phyloP scores from a whole-genome alignment of 2,888 invertebrate genomes.

The Lomographa bimaculata region DNA sequence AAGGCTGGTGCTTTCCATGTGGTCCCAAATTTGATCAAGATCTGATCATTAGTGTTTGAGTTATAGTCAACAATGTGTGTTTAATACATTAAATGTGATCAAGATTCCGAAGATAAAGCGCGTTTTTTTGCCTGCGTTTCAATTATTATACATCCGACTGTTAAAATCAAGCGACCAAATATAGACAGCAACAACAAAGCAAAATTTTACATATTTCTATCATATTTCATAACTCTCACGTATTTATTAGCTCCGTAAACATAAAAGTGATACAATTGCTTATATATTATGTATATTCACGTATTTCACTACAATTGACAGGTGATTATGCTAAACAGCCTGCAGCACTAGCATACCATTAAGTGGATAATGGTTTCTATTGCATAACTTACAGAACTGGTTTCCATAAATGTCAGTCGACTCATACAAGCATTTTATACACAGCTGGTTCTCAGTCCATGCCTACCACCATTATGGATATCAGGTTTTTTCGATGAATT shows the following conservation, averaged over 20 bases:
- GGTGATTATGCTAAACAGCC: constrained; percentile 66
- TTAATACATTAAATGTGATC: no score
- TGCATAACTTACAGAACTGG: constrained; percentile 74
- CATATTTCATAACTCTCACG: not conserved
- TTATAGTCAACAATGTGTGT: no score
- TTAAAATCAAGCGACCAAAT: not conserved
- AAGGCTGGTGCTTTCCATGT: no score
- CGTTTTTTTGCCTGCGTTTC: no score
- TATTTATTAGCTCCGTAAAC: constrained; percentile 5
- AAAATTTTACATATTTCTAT: constrained; percentile 1
- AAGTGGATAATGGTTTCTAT: constrained; percentile 65
- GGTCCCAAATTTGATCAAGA: no score
- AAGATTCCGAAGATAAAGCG: no score
- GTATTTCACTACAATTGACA: constrained; percentile 55
- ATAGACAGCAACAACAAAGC: not conserved
- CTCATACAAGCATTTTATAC: constrained; percentile 55
- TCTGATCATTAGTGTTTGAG: no score
- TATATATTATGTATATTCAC: constrained; percentile 26
- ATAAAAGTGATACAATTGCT: constrained; percentile 13
- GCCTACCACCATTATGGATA: constrained; percentile 57
- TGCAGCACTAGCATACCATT: constrained; percentile 53
- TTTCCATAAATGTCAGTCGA: constrained; percentile 67
- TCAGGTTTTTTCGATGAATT: constrained; percentile 53
- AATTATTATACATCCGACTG: no score
- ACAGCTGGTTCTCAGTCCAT: constrained; percentile 60